Evolutionary conservation across 2,113 vertebrate genomes (phyloP).

Genomic region (Calidris pugnax): DNA sequence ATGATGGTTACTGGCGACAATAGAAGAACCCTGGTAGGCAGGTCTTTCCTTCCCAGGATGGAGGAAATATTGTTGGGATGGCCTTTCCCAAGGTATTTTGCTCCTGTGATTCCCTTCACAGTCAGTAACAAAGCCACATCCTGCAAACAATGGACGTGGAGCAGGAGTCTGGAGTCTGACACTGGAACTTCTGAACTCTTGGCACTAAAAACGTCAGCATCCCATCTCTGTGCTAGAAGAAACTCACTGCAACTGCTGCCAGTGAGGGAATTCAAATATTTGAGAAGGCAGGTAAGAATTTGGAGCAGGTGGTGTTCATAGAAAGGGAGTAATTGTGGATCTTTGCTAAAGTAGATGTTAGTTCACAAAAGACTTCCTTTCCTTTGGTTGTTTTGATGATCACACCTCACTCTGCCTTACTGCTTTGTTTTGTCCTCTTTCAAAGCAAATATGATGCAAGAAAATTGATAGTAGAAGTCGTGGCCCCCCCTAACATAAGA

Average conservation of each 20-base stretch:
- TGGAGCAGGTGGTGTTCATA: background rate
- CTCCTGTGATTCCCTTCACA: background rate
- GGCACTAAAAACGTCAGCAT: background rate
- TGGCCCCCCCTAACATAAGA: background rate
- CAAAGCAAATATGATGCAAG: background rate
- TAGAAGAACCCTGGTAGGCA: background rate
- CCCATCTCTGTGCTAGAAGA: background rate
- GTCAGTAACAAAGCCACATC: background rate
- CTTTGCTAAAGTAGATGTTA: background rate
- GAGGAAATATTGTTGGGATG: background rate
- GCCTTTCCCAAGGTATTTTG: background rate
- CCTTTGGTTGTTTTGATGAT: background rate
- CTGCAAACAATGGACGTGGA: background rate
- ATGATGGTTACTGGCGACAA: background rate
- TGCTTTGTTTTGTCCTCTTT: background rate
- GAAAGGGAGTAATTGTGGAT: background rate
- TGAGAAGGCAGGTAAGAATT: background rate
- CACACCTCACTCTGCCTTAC: background rate
- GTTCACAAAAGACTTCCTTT: background rate
- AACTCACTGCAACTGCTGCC: background rate
- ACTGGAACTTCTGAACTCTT: background rate
- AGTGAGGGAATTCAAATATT: background rate
- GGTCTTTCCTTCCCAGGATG: background rate
- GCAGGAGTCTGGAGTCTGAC: background rate
- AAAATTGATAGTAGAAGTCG: background rate